A percentile compares a stretch with the other conserved stretches of the same genome.
Evolutionary conservation across 2,888 invertebrate species (phyloP).

Genomic region (Drosophila formosana): DNA sequence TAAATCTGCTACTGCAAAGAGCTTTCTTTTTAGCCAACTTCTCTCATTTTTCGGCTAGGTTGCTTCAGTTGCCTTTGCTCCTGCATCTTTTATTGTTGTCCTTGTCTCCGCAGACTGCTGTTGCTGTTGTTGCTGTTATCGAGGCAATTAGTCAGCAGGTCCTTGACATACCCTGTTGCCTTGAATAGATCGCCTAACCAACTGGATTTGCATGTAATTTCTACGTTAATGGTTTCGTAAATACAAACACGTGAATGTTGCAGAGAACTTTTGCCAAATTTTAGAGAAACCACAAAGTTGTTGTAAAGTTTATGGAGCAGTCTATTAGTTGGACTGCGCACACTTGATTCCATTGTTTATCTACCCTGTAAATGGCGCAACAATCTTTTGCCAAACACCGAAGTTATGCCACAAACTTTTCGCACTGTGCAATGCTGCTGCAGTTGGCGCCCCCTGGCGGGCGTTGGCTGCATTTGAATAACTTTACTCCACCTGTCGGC

Average conservation of each 20-base stretch:
- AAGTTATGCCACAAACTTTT: too few species aligned
- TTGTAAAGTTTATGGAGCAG: too few species aligned
- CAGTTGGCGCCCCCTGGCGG: background rate
- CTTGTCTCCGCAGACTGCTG: background rate
- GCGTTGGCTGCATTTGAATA: background rate
- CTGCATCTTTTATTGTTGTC: constrained; percentile 18
- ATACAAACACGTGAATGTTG: too few species aligned
- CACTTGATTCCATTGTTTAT: too few species aligned
- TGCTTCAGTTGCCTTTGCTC: constrained; percentile 12
- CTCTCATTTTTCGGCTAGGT: background rate
- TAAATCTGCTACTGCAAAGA: constrained; percentile 24
- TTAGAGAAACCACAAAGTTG: too few species aligned
- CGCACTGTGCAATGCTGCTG: too few species aligned
- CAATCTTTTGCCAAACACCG: too few species aligned
- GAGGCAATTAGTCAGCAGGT: constrained; percentile 21
- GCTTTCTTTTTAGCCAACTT: constrained; percentile 26
- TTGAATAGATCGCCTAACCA: background rate
- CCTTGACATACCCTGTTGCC: background rate
- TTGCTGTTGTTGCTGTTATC: constrained; percentile 15
- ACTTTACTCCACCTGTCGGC: background rate
- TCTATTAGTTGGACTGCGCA: too few species aligned
- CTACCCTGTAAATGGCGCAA: too few species aligned
- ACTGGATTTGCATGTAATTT: background rate
- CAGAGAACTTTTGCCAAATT: too few species aligned
- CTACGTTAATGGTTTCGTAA: background rate